Base-by-base conservation (phyloP, 2,888 invertebrate genomes). In the Pseudococcus jackbeardsleyi region DNA sequence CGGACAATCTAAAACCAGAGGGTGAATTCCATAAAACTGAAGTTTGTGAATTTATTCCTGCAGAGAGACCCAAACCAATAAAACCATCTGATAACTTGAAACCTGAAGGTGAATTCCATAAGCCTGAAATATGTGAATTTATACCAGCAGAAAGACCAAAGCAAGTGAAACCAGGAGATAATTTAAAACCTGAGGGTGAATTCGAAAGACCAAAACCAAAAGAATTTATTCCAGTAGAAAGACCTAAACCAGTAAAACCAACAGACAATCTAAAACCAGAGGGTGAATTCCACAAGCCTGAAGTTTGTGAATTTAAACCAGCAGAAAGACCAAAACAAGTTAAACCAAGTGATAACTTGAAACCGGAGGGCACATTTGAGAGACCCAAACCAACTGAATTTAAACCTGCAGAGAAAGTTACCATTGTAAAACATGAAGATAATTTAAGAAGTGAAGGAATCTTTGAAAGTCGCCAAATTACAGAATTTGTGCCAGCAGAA, bases 281-380 rank as follows among this genome's bases (percentile, higher is more conserved):
- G 90, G 93, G 26, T 33, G 26, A 33, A 33, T 33, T 33, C 26
- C 26, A 33, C 3, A 33, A 33, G 26, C 26, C 26, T 42, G 42
- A 42, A 42, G 42, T 42, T 42, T 8, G 8, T 42, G 92, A 92
- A 50, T 89, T 91, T 82, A 91, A 0, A 92, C 92, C 0, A 85
- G 92, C 91, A n/a, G 94, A 94, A 90, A 91, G 93, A 86, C 93
- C 92, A n/a, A 91, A 91, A 22, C 92, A 91, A 6, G 93, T 92
- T 90, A 94, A 93, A 90, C 95, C 94, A 0, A 91, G 92, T 90
- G 94, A 95, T 90, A 95, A 94, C 39, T 90, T 91, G 5, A 90
- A 90, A 87, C 91, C 92, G 89, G 92, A 92, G 90, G 93, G 92
- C 11, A 91, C 92, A 19, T 92, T 92, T 84, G 90, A 90, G 79